Percentiles rank a stretch among this genome's conserved stretches.
phyloP scores from a whole-genome alignment of 2,797 vertebrate species.

The Vireo griseus region DNA sequence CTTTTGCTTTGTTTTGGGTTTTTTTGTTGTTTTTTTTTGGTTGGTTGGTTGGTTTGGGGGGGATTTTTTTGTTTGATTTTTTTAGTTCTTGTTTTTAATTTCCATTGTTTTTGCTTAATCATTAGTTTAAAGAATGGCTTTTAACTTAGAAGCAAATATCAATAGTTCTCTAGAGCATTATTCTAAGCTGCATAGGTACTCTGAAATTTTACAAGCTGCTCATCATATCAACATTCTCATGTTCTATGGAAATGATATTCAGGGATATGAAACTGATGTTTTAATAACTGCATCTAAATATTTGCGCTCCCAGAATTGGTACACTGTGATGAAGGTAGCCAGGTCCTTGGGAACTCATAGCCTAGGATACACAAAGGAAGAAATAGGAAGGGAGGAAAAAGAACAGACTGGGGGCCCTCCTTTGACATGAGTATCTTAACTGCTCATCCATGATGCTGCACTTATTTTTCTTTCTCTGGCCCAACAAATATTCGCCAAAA shows the following conservation, averaged over 20 bases:
- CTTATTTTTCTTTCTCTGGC: not conserved
- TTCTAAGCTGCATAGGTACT: not conserved
- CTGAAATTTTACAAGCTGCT: not conserved
- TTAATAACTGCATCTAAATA: not conserved
- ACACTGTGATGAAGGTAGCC: not conserved
- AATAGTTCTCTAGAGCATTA: not conserved
- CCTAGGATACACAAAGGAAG: not conserved
- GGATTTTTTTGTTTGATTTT: not conserved
- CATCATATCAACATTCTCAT: not conserved
- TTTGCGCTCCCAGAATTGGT: not conserved
- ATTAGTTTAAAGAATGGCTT: not conserved
- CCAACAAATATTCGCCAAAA: not conserved
- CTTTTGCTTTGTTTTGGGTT: not conserved
- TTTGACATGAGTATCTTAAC: not conserved
- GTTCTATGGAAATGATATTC: not conserved
- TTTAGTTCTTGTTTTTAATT: not conserved
- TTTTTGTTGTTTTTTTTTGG: not conserved
- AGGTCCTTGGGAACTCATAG: not conserved
- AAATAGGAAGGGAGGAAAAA: not conserved
- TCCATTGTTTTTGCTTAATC: not conserved
- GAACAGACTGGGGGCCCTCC: not conserved
- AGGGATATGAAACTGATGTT: not conserved
- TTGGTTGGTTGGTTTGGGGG: no score
- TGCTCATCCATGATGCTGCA: not conserved
- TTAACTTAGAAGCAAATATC: not conserved